Conservation (phyloP, 2,113 vertebrate species). For the Heteronetta atricapilla region DNA sequence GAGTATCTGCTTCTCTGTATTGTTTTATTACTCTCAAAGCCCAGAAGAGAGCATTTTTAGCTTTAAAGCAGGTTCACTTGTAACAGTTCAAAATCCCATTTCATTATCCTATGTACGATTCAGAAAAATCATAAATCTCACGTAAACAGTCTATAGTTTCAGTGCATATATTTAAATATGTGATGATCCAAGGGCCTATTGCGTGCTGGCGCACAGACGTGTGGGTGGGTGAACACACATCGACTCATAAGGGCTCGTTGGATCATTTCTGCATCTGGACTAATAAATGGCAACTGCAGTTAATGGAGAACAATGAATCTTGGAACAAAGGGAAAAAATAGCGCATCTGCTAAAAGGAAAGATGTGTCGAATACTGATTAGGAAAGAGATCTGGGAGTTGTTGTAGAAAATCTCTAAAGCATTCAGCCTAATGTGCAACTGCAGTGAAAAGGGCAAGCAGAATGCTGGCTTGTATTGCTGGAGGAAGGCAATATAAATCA, state of each 20-base stretch:
- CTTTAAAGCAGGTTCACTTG: constrained; percentile 21
- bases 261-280: constrained; percentile 57
- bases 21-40: neutral
- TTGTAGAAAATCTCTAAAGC: constrained; percentile 73
- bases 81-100: neutral
- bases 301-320: constrained; percentile 68
- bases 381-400: constrained; percentile 73
- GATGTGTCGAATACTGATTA: constrained; percentile 74
- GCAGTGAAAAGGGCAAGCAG: constrained; percentile 59
- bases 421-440: constrained; percentile 65
- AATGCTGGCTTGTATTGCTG: constrained; percentile 24
- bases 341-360: constrained; percentile 69
- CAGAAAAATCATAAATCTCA: constrained; percentile 34
- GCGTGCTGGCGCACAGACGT: neutral
- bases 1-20: neutral
- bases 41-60: neutral
- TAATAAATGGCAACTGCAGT: constrained; percentile 66
- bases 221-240: neutral
- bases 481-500: constrained; percentile 71
- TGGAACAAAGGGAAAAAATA: constrained; percentile 67
- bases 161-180: constrained; percentile 13
- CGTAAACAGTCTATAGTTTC: neutral
- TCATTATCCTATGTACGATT: neutral
- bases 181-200: neutral
- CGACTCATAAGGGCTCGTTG: neutral